Evolutionary conservation across 2,888 invertebrate genomes (phyloP), one percentile per base, ranked within the genome.

Genomic region (Apodemia zela): DNA sequence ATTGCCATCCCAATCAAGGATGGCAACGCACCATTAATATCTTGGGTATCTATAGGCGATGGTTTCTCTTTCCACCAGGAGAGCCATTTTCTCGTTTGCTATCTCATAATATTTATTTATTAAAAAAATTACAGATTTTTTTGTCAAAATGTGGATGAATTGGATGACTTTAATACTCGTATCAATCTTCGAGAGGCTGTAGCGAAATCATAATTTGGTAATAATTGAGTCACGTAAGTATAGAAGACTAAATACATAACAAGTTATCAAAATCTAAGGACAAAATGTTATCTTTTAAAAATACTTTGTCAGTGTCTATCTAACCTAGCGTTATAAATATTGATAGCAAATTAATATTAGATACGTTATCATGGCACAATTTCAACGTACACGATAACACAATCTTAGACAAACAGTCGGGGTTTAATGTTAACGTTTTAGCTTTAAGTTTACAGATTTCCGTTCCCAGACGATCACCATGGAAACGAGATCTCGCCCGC

Each of bases 401-500:
- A 73, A 70, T 67, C 65, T 66, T 70, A 64, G 69, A 66, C 69
- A 71, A 69, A 70, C 67, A 71, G 63, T 63, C 66, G 61, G 21
- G 67, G 68, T 45, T 45, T 54, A 15, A 54, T 25, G 25, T 54
- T 54, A 54, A 25, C 25, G 29, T 54, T 54, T 45, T 15, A 25
- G 15, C 68, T 71, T 71, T 68, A 70, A 71, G 71, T 69, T 72
- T 67, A 71, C 69, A 66, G 68, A 73, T 75, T 77, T 80, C 77
- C 82, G 77, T 72, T 70, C 78, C 78, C 77, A 75, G 77, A 72
- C 72, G 66, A 45, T 86, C 77, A 78, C 78, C 76, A 81, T 79
- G 70, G 78, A 75, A 77, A 84, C 83, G 72, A 67, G 64, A n/a
- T 45, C 69, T 75, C 71, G 71, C 73, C 74, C 70, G 71, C 73